phyloP scores from a whole-genome alignment of 2,113 vertebrate species.

The Saiga tatarica region DNA sequence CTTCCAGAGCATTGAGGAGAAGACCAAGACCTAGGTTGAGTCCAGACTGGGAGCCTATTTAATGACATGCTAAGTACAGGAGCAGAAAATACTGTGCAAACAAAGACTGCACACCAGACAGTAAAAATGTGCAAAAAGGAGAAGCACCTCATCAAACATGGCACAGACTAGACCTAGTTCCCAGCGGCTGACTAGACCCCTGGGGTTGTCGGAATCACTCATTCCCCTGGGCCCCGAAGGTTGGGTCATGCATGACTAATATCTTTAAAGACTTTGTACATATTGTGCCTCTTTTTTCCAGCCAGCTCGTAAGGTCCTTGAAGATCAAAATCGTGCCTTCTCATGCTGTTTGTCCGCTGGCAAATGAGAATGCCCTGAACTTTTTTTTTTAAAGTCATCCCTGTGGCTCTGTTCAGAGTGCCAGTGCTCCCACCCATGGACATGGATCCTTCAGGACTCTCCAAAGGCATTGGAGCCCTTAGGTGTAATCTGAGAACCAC shows the following conservation, averaged over 20 bases:
- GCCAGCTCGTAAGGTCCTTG: neutral
- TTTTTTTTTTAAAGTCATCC: neutral
- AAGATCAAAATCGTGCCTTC: neutral
- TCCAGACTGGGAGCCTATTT: neutral
- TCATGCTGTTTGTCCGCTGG: neutral
- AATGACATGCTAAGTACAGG: neutral
- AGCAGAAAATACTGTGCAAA: neutral
- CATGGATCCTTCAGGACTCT: neutral
- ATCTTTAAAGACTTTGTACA: neutral
- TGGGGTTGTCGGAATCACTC: neutral
- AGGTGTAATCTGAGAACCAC: slow-evolving; percentile 48
- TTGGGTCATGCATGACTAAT: neutral
- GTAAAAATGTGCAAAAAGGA: neutral
- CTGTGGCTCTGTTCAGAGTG: neutral
- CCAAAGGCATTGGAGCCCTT: neutral
- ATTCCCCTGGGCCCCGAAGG: neutral
- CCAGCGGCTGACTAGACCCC: neutral
- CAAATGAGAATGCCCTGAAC: neutral
- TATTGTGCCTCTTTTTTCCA: neutral
- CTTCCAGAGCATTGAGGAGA: neutral
- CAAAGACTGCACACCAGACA: neutral
- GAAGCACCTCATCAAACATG: no score
- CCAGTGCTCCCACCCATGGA: neutral
- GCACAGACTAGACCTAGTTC: neutral
- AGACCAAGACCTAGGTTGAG: neutral